A percentile compares a stretch with the other conserved stretches of the same genome.
Conservation (phyloP, 2,113 vertebrate genomes). For the Marmota monax region DNA sequence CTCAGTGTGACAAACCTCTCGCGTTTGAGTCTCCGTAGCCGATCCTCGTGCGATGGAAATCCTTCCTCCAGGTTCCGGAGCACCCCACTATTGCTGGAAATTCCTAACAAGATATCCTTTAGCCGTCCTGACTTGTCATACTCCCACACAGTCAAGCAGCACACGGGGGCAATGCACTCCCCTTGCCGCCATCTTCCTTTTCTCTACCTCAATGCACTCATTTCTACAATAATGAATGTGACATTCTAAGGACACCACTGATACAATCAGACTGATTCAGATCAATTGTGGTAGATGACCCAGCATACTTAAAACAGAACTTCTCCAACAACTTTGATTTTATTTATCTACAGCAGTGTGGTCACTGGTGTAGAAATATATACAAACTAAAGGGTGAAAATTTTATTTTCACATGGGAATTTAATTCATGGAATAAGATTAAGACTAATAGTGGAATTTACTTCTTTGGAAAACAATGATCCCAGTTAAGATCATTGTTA, state of each 20-base stretch:
- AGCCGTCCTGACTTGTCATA: too few relatives aligned
- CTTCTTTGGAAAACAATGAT: slow-evolving; percentile 24
- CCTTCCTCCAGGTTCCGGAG: too few relatives aligned
- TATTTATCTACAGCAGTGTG: not conserved
- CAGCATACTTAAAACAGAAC: not conserved
- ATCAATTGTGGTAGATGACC: not conserved
- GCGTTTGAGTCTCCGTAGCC: too few relatives aligned
- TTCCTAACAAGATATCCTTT: too few relatives aligned
- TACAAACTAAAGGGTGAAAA: not conserved
- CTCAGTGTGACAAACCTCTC: too few relatives aligned
- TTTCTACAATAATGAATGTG: not conserved
- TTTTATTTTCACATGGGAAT: not conserved
- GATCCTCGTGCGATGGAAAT: too few relatives aligned
- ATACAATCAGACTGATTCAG: not conserved
- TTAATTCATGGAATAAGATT: not conserved
- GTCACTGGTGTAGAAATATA: not conserved
- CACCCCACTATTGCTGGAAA: too few relatives aligned
- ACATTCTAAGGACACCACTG: not conserved
- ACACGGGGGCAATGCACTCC: too few relatives aligned
- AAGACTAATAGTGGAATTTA: not conserved
- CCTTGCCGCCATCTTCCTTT: too few relatives aligned
- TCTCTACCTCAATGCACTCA: not conserved
- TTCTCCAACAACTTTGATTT: not conserved
- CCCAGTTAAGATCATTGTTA: too few relatives aligned
- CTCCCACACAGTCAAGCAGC: too few relatives aligned